Evolutionary conservation across 1,140 invertebrate genomes (phyloP), one percentile per base, ranked within the genome.

Genomic region (Trinorchestia longiramus): DNA sequence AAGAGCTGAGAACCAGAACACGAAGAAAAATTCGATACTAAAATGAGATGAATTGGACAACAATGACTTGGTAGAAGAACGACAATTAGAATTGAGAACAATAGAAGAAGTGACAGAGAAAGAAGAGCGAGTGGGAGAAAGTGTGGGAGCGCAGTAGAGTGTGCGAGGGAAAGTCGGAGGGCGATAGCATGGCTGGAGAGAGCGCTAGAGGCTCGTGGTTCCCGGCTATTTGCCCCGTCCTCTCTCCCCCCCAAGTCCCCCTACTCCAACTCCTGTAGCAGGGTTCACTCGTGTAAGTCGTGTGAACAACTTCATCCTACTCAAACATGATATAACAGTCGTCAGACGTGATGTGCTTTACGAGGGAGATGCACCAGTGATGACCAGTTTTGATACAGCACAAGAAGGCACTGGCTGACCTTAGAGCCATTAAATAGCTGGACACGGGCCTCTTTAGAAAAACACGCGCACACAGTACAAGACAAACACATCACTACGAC

Each of bases 71-170:
- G 6, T 53, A 8, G 47, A 53, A 53, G 6, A 53, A 19, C 19
- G 47, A 19, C 6, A 53, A 53, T 8, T 8, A 53, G 62, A 77
- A 36, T 11, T 19, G 15, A 36, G 28, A 15, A 36, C 11, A 77
- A 77, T 77, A 77, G 11, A 77, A 90, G 41, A 87, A 41, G 88
- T 42, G 88, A 36, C 8, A 43, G 41, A 90, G 88, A 11, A 90
- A 90, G 88, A 77, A 90, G 88, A 90, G 88, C n/a, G 3, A 90
- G 28, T 17, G 43, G 88, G n/a, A 90, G 88, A 90, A 90, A 90
- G 88, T 90, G 88, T 90, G 88, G 88, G 88, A 90, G 88, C 28
- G 88, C 43, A 77, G 62, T 42, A 41, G 88, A 90, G 88, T 90
- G 88, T 28, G 28, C 62, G 62, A 77, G 88, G 88, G 88, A 90